A percentile compares a stretch with the other conserved stretches of the same genome.
Evolutionary conservation across 2,797 vertebrate species (phyloP).

Genomic region (Anisognathus igniventris): DNA sequence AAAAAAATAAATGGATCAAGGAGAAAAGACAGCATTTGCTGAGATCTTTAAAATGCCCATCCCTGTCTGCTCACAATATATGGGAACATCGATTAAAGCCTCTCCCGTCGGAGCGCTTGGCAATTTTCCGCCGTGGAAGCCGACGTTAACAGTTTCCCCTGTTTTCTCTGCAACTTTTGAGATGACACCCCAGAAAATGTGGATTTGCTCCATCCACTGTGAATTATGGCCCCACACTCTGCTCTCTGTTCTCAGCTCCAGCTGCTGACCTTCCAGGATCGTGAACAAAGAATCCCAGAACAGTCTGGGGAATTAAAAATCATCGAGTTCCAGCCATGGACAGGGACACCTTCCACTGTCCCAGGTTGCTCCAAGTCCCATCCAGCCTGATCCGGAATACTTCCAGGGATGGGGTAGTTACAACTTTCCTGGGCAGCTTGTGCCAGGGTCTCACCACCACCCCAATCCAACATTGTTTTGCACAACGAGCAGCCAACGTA

Average conservation of each 20-base stretch:
- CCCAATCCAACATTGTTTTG: accelerated
- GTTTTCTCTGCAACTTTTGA: background rate
- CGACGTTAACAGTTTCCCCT: background rate
- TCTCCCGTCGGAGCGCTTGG: background rate
- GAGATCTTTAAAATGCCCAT: background rate
- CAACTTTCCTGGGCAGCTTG: background rate
- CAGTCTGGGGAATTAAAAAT: background rate
- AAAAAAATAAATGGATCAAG: background rate
- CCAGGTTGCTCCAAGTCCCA: accelerated
- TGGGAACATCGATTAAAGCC: background rate
- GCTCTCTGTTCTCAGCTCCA: background rate
- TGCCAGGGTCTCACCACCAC: background rate
- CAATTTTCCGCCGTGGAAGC: background rate
- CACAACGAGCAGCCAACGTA: accelerated
- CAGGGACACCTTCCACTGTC: background rate
- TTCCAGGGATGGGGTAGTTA: background rate
- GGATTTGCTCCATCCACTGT: background rate
- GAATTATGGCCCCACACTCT: background rate
- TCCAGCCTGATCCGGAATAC: background rate
- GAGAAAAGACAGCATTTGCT: background rate
- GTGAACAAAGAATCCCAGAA: background rate
- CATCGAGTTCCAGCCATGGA: accelerated
- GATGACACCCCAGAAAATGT: background rate
- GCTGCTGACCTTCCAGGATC: background rate
- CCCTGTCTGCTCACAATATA: background rate